Percentiles rank a stretch among this genome's conserved stretches.
These are phyloP conservation scores for Epinephelus awoara DNA, from an alignment of 2,797 vertebrate genomes.

Conservation along the genomic window DNA sequence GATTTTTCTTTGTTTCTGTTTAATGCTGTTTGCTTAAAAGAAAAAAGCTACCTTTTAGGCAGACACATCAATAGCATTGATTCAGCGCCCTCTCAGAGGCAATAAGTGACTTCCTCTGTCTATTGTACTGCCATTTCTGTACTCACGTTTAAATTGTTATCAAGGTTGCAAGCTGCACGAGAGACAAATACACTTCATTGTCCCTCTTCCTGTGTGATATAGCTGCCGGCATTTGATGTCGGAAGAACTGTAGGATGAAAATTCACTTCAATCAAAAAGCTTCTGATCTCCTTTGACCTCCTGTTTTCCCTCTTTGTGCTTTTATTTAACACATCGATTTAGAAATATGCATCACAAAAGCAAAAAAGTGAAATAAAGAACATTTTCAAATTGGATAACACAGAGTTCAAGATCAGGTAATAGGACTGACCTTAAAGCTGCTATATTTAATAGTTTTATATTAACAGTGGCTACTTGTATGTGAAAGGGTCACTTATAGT, in stretches of 20 bases:
- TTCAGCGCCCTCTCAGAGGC: constrained; percentile 11
- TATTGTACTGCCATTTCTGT: not conserved
- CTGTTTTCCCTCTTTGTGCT: not conserved
- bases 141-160: not conserved
- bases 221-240: not conserved
- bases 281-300: not conserved
- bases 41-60: not conserved
- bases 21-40: not conserved
- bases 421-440: not conserved
- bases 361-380: not conserved
- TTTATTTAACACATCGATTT: not conserved
- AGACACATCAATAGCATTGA: not conserved
- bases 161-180: not conserved
- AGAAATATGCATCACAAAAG: not conserved
- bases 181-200: not conserved
- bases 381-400: not conserved
- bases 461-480: not conserved
- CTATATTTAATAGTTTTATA: not conserved
- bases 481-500: not conserved
- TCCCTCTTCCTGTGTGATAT: not conserved
- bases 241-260: not conserved
- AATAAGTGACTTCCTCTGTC: too few species aligned
- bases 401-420: not conserved
- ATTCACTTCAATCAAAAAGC: not conserved
- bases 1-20: not conserved